phyloP scores from a whole-genome alignment of 2,888 invertebrate genomes.

The Suillia variegata region DNA sequence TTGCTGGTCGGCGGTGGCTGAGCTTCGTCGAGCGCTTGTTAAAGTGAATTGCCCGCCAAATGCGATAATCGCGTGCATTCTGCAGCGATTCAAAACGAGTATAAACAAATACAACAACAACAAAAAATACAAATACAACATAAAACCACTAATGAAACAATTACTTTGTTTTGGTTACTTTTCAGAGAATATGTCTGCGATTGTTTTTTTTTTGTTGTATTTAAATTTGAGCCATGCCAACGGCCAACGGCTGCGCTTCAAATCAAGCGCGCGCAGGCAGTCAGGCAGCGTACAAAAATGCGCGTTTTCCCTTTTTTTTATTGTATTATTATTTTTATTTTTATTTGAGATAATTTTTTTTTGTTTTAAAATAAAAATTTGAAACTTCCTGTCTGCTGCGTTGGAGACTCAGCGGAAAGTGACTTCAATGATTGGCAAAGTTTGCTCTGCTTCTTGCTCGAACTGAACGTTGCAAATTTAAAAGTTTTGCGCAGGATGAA shows the following conservation, averaged over 20 bases:
- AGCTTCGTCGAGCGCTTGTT: too few relatives aligned
- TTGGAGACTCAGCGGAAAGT: background rate
- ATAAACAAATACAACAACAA: too few relatives aligned
- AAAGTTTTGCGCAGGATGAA: too few relatives aligned
- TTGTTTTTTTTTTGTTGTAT: background rate
- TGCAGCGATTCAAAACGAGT: too few relatives aligned
- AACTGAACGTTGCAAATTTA: too few relatives aligned
- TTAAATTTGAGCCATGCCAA: background rate
- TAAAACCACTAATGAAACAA: too few relatives aligned
- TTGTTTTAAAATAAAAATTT: background rate
- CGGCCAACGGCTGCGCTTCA: too few relatives aligned
- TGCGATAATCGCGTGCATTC: constrained; percentile 1
- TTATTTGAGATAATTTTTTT: background rate
- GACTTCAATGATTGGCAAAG: background rate
- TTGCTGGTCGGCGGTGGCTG: too few relatives aligned
- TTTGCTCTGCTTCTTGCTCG: too few relatives aligned
- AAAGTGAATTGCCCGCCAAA: background rate
- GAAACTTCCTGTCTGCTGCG: background rate
- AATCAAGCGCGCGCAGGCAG: constrained; percentile 2
- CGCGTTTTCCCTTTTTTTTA: background rate
- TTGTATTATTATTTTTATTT: background rate
- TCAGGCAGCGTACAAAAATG: background rate
- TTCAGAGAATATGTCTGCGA: too few relatives aligned
- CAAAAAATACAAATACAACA: too few relatives aligned
- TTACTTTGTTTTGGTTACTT: too few relatives aligned